Conservation (phyloP, 2,113 vertebrate genomes). For the Perca schrenkii region DNA sequence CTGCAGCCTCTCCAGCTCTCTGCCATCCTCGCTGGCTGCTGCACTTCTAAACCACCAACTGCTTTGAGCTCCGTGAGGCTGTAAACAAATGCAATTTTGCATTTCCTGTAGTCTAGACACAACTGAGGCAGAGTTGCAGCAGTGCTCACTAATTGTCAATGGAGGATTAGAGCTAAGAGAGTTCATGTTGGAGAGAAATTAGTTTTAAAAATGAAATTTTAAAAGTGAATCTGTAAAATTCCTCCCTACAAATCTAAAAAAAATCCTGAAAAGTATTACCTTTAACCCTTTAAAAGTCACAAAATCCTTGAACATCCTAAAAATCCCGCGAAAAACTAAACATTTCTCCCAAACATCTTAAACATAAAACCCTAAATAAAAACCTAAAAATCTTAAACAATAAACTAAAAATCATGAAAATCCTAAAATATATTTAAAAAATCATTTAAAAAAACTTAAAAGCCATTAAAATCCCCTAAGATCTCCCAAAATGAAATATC, state of each 20-base stretch:
- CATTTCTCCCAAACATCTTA: too few relatives aligned
- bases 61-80: constrained; percentile 69
- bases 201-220: too few relatives aligned
- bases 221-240: too few relatives aligned
- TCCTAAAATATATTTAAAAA: background rate
- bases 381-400: background rate
- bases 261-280: background rate
- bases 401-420: background rate
- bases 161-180: too few relatives aligned
- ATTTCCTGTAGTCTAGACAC: constrained; percentile 85
- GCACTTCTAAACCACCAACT: constrained; percentile 58
- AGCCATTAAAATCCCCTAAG: background rate
- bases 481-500: background rate
- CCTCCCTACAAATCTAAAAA: too few relatives aligned
- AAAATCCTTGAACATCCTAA: background rate
- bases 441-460: background rate
- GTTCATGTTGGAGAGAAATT: too few relatives aligned
- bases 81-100: constrained; percentile 81
- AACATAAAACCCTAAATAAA: background rate
- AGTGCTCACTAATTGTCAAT: constrained; percentile 5
- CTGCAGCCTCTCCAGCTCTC: constrained; percentile 45
- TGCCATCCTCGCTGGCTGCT: constrained; percentile 55
- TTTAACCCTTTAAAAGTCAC: background rate
- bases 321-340: background rate
- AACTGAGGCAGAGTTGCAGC: constrained; percentile 47